phyloP scores from a whole-genome alignment of 2,888 invertebrate genomes.

The Odontocerum albicorne region DNA sequence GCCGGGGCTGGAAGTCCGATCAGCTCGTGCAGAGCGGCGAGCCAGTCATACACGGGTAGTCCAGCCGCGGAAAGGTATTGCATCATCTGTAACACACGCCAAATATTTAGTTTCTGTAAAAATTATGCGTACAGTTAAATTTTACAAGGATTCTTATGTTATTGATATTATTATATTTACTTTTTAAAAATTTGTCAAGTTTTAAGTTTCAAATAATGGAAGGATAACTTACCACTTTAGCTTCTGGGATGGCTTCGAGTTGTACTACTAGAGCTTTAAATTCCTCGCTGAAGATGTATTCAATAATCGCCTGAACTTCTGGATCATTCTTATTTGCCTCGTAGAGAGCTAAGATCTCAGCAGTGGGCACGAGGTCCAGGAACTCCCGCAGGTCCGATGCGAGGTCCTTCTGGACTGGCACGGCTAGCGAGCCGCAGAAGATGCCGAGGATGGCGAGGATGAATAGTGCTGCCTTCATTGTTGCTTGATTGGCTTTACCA shows the following conservation, averaged over 20 bases:
- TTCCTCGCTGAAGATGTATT: background rate
- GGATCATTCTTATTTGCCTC: background rate
- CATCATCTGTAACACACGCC: conserved; percentile 13
- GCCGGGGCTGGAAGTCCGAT: conserved; percentile 10
- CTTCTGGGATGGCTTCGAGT: background rate
- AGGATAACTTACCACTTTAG: background rate
- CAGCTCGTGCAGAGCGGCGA: conserved; percentile 12
- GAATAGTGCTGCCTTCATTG: conserved; percentile 4
- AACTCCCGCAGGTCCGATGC: conserved; percentile 1
- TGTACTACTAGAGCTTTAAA: background rate
- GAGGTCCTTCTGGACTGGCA: background rate
- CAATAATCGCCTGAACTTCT: background rate
- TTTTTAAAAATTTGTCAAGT: too few species aligned
- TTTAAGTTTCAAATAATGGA: too few species aligned
- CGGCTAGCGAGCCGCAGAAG: conserved; percentile 2
- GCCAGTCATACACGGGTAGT: conserved; percentile 18
- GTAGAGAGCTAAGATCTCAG: background rate
- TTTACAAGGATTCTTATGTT: too few species aligned
- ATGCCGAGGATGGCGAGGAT: conserved; percentile 8
- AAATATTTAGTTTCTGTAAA: too few species aligned
- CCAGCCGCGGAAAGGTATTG: conserved; percentile 13
- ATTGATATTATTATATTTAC: too few species aligned
- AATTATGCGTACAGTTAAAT: too few species aligned
- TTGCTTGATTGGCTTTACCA: too few species aligned
- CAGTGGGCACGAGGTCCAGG: background rate